Conservation (phyloP, 1,140 invertebrate species). For the Ostrea edulis region DNA sequence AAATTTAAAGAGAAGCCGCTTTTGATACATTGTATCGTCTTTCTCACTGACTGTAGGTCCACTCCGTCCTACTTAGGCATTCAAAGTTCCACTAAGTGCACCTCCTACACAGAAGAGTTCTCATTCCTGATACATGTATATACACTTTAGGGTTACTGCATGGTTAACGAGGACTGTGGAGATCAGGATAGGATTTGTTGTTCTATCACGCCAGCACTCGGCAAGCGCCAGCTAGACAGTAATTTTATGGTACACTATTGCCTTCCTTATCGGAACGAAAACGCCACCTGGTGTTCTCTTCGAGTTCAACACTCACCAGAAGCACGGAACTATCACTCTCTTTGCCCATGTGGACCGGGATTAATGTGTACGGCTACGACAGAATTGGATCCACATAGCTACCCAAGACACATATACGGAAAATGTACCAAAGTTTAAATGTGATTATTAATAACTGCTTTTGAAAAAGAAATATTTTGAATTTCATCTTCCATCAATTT, state of each 20-base stretch:
- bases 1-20: too few relatives aligned
- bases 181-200: slow-evolving; percentile 59
- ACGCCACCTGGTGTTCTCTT: slow-evolving; percentile 66
- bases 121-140: too few relatives aligned
- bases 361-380: slow-evolving; percentile 61
- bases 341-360: slow-evolving; percentile 70
- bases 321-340: slow-evolving; percentile 59
- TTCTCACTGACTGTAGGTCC: too few relatives aligned
- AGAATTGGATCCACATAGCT: slow-evolving; percentile 63
- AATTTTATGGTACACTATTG: slow-evolving; percentile 69
- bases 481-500: too few relatives aligned
- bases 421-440: slow-evolving; percentile 59
- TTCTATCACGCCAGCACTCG: slow-evolving; percentile 66
- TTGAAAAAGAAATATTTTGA: too few relatives aligned
- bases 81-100: too few relatives aligned
- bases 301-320: slow-evolving; percentile 57
- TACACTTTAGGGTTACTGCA: slow-evolving; percentile 53
- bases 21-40: too few relatives aligned
- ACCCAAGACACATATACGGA: slow-evolving; percentile 64
- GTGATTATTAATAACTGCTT: too few relatives aligned
- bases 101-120: too few relatives aligned
- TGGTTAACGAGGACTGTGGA: slow-evolving; percentile 59
- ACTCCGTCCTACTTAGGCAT: too few relatives aligned
- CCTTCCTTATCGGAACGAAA: slow-evolving; percentile 66
- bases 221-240: slow-evolving; percentile 57